Evolutionary conservation across 2,888 invertebrate genomes (phyloP).

Genomic region (Criorhina ranunculi): DNA sequence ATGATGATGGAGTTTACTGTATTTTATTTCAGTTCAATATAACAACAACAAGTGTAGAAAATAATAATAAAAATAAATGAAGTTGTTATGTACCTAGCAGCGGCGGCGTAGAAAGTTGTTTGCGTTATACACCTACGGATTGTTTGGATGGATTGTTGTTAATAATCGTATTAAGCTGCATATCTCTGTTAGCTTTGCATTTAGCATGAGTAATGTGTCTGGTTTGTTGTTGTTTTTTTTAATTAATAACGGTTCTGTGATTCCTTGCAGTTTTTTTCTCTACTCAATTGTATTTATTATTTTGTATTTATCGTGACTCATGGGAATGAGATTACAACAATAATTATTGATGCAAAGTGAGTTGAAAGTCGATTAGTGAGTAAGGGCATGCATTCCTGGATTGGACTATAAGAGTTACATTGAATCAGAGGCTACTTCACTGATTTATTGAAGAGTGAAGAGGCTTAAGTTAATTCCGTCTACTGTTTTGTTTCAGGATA

Average conservation of each 20-base stretch:
- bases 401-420: neutral
- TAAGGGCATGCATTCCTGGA: too few relatives aligned
- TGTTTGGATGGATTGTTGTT: constrained; percentile 68
- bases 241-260: constrained; percentile 56
- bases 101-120: constrained; percentile 67
- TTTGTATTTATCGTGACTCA: constrained; percentile 22
- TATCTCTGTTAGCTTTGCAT: constrained; percentile 48
- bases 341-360: neutral
- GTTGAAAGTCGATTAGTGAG: constrained; percentile 3
- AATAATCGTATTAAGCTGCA: constrained; percentile 69
- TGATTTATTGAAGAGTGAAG: neutral
- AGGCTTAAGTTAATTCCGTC: too few relatives aligned
- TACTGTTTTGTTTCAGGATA: too few relatives aligned
- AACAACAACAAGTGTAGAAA: constrained; percentile 3
- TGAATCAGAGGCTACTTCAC: neutral
- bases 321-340: constrained; percentile 14
- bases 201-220: constrained; percentile 61
- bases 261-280: constrained; percentile 34
- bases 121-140: constrained; percentile 64
- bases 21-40: neutral
- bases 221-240: constrained; percentile 5
- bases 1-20: constrained; percentile 32
- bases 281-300: too few relatives aligned
- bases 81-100: constrained; percentile 20
- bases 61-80: constrained; percentile 39